Conservation (phyloP, 2,888 invertebrate species). For the Xylocampa areola region DNA sequence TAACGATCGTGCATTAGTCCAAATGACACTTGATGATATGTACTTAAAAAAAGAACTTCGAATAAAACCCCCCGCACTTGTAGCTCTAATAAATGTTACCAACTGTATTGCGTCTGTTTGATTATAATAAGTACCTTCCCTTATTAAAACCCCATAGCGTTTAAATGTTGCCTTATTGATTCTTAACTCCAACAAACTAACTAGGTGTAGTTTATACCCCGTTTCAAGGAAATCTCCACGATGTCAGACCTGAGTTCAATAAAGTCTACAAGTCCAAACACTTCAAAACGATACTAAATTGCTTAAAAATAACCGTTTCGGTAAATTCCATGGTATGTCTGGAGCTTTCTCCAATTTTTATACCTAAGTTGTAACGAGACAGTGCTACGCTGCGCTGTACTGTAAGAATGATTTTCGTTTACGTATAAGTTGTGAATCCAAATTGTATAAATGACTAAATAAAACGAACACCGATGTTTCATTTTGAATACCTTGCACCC, state of each 20-base stretch:
- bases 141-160: slow-evolving; percentile 2
- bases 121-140: slow-evolving; percentile 17
- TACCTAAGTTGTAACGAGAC: slow-evolving; percentile 79
- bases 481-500: slow-evolving; percentile 59
- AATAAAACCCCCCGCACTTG: slow-evolving; percentile 27
- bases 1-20: not conserved
- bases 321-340: slow-evolving; percentile 73
- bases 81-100: slow-evolving; percentile 40
- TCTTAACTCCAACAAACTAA: too few relatives aligned
- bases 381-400: slow-evolving; percentile 72
- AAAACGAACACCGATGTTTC: slow-evolving; percentile 78
- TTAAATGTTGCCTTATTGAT: not conserved
- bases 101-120: slow-evolving; percentile 33
- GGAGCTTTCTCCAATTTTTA: slow-evolving; percentile 80
- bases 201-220: too few relatives aligned
- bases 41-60: slow-evolving; percentile 12
- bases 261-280: slow-evolving; percentile 64
- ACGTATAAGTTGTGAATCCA: slow-evolving; percentile 80
- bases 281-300: slow-evolving; percentile 55
- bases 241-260: slow-evolving; percentile 12
- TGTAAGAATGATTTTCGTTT: slow-evolving; percentile 73
- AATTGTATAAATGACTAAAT: slow-evolving; percentile 86
- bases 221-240: too few relatives aligned
- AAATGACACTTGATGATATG: slow-evolving; percentile 9
- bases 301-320: slow-evolving; percentile 68